Conservation (phyloP, 2,113 vertebrate species). For the Pica pica region DNA sequence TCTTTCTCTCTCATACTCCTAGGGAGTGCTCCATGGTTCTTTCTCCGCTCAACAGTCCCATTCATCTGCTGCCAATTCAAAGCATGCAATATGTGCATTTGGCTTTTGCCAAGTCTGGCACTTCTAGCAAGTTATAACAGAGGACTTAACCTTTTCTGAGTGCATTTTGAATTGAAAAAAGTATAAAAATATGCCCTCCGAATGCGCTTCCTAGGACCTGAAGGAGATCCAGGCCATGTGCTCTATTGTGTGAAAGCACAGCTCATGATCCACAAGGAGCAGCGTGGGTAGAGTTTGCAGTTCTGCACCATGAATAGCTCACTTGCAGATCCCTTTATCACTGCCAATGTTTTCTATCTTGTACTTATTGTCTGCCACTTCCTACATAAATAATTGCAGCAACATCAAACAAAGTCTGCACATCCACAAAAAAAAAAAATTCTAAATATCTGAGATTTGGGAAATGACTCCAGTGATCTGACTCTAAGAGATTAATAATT, state of each 20-base stretch:
- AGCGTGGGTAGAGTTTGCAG: neutral
- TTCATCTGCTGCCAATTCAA: neutral
- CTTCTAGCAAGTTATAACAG: neutral
- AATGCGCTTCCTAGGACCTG: neutral
- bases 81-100: neutral
- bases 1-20: neutral
- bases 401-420: neutral
- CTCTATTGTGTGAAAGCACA: neutral
- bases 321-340: neutral
- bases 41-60: neutral
- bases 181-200: neutral
- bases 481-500: neutral
- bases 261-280: neutral
- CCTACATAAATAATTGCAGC: neutral
- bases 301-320: neutral
- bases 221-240: neutral
- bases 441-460: neutral
- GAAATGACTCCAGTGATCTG: neutral
- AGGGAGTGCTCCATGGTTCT: neutral
- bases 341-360: neutral
- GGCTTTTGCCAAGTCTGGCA: neutral
- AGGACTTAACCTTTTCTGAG: neutral
- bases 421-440: neutral
- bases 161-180: neutral
- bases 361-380: neutral